Evolutionary conservation across 2,113 vertebrate species (phyloP).

Genomic region (Dicrurus megarhynchus): DNA sequence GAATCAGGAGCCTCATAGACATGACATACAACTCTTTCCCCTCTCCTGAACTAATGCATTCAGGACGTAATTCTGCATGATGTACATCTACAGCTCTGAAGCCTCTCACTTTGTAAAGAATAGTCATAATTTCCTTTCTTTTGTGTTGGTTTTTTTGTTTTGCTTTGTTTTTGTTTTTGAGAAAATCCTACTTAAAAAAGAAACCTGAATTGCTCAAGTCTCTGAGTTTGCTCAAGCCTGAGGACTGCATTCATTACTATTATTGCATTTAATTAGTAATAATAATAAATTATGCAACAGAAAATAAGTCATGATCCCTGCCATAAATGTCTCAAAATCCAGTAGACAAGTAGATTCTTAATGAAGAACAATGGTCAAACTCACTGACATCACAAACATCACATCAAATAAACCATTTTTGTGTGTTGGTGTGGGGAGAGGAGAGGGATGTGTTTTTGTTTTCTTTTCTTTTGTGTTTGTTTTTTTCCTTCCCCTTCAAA

Average conservation of each 20-base stretch:
- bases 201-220: not conserved
- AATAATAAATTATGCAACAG: not conserved
- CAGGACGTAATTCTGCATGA: not conserved
- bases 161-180: not conserved
- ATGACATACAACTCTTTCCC: not conserved
- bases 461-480: not conserved
- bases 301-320: not conserved
- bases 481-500: not conserved
- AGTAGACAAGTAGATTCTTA: not conserved
- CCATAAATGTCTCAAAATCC: not conserved
- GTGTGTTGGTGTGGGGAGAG: rapidly evolving
- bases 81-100: not conserved
- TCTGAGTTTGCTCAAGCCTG: not conserved
- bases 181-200: not conserved
- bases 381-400: not conserved
- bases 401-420: not conserved
- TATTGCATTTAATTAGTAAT: not conserved
- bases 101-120: not conserved
- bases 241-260: not conserved
- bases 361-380: not conserved
- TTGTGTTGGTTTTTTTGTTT: not conserved
- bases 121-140: not conserved
- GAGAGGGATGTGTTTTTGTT: not conserved
- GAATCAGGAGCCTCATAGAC: not conserved
- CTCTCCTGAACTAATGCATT: not conserved